These are phyloP conservation scores for Dasyornis broadbenti DNA, from an alignment of 2,113 vertebrate genomes.

Conservation along the genomic window DNA sequence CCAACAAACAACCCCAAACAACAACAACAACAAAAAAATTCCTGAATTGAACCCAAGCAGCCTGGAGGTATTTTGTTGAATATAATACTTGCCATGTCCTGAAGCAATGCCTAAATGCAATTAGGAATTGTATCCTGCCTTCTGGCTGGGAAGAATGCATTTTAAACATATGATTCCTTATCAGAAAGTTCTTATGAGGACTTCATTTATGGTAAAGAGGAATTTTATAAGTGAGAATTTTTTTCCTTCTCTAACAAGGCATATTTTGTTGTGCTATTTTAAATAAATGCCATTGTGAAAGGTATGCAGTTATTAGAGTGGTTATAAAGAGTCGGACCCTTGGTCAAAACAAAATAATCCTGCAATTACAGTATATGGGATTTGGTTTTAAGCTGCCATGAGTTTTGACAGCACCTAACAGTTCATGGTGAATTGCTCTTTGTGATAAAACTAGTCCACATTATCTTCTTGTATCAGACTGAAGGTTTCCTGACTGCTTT, in stretches of 20 bases:
- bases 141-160: background rate
- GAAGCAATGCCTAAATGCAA: background rate
- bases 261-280: background rate
- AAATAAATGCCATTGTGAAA: background rate
- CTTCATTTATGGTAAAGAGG: background rate
- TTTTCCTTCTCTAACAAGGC: background rate
- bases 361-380: background rate
- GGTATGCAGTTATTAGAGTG: background rate
- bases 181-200: background rate
- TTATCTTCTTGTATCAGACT: background rate
- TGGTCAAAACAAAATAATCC: background rate
- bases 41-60: background rate
- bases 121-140: background rate
- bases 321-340: background rate
- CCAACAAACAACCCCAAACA: background rate
- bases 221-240: background rate
- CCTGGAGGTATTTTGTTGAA: background rate
- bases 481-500: background rate
- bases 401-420: background rate
- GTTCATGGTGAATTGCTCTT: background rate
- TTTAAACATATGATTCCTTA: background rate
- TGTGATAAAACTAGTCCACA: background rate
- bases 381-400: background rate
- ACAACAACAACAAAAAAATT: no score
- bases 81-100: background rate